A percentile compares a stretch with the other conserved stretches of the same genome.
These are phyloP conservation scores for Perca schrenkii DNA, from an alignment of 2,113 vertebrate genomes.

Conservation along the genomic window DNA sequence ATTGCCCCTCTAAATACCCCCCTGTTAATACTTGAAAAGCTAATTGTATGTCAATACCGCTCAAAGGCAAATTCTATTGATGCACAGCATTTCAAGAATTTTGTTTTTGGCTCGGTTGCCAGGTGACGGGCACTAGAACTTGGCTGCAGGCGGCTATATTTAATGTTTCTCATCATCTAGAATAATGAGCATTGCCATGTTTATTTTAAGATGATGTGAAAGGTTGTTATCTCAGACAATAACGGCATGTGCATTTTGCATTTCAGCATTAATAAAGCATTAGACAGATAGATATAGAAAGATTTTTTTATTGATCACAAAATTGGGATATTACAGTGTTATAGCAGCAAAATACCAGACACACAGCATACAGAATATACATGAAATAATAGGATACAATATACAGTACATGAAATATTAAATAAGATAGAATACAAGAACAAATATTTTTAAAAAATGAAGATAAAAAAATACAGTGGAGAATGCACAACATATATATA, in stretches of 20 bases:
- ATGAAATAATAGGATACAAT: too few relatives aligned
- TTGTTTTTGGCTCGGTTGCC: conserved; percentile 65
- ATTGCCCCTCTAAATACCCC: conserved; percentile 77
- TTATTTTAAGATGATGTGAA: conserved; percentile 14
- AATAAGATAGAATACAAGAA: too few relatives aligned
- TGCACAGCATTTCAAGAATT: conserved; percentile 58
- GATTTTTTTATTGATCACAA: too few relatives aligned
- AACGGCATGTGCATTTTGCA: neutral
- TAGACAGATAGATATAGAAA: too few relatives aligned
- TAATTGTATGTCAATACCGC: conserved; percentile 75
- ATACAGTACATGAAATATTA: too few relatives aligned
- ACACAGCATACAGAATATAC: too few relatives aligned
- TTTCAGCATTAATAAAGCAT: conserved; percentile 12
- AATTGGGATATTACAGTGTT: too few relatives aligned
- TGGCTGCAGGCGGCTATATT: conserved; percentile 34
- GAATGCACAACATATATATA: too few relatives aligned
- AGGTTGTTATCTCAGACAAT: neutral
- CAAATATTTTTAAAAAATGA: too few relatives aligned
- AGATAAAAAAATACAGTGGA: too few relatives aligned
- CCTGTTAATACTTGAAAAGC: conserved; percentile 75
- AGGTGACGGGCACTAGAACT: conserved; percentile 61
- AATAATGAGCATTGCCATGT: conserved; percentile 14
- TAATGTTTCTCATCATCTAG: conserved; percentile 47
- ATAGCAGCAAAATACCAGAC: too few relatives aligned
- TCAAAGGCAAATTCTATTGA: conserved; percentile 71